A percentile compares a stretch with the other conserved stretches of the same genome.
phyloP scores from a whole-genome alignment of 1,140 invertebrate species.

The Holotrichia oblita region DNA sequence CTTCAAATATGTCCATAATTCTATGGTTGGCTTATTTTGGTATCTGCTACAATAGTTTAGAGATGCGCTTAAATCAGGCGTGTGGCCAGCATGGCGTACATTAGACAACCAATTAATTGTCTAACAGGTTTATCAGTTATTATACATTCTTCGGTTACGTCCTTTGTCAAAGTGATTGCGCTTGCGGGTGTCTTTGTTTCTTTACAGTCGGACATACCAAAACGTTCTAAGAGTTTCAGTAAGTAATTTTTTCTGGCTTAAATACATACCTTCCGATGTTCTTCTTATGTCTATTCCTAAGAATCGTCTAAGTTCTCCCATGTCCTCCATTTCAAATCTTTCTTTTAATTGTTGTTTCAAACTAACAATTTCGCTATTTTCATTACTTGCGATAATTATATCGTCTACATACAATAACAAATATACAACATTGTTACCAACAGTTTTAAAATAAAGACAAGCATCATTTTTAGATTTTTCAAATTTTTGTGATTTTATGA shows the following conservation, averaged over 20 bases:
- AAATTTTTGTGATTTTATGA: slow-evolving; percentile 8
- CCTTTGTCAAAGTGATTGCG: neutral
- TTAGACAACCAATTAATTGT: slow-evolving; percentile 41
- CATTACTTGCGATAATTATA: slow-evolving; percentile 32
- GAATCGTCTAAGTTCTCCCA: slow-evolving; percentile 24
- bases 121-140: slow-evolving; percentile 17
- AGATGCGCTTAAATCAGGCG: slow-evolving; percentile 39
- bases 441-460: slow-evolving; percentile 28
- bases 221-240: slow-evolving; percentile 11
- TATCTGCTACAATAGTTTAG: slow-evolving; percentile 37
- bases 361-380: slow-evolving; percentile 18
- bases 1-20: slow-evolving; percentile 40
- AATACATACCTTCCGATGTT: slow-evolving; percentile 33
- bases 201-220: slow-evolving; percentile 42
- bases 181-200: slow-evolving; percentile 37
- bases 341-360: slow-evolving; percentile 40
- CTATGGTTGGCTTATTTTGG: slow-evolving; percentile 29
- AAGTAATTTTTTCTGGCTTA: slow-evolving; percentile 36
- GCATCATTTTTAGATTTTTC: slow-evolving; percentile 34
- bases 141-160: neutral
- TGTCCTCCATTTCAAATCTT: slow-evolving; percentile 38
- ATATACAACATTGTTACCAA: slow-evolving; percentile 16
- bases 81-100: slow-evolving; percentile 43
- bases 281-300: slow-evolving; percentile 40
- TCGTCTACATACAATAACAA: slow-evolving; percentile 39